A percentile compares a stretch with the other conserved stretches of the same genome.
phyloP scores from a whole-genome alignment of 2,797 vertebrate species.

The Paguma larvata region DNA sequence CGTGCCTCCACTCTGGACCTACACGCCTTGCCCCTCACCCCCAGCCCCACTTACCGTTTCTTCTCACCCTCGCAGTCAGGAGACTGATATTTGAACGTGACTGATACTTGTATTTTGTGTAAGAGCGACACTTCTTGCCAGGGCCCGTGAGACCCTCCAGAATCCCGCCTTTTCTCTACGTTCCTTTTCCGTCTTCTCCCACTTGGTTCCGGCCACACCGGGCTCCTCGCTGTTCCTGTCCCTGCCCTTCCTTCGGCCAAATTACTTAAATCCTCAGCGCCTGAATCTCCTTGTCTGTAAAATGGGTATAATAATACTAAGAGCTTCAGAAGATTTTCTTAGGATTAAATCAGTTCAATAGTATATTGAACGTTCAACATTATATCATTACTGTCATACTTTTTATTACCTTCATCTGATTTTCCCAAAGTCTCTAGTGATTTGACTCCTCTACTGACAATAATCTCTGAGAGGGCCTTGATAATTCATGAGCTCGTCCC shows the following conservation, averaged over 20 bases:
- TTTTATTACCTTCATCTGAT: not conserved
- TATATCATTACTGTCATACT: not conserved
- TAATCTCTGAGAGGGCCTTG: not conserved
- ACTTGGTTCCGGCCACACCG: not conserved
- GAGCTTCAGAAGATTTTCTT: not conserved
- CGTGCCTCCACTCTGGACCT: not conserved
- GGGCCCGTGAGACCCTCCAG: not conserved
- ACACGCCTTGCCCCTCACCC: fast-evolving
- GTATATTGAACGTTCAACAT: not conserved
- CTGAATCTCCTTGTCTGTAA: not conserved
- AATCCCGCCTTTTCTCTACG: not conserved
- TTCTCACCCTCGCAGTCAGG: not conserved
- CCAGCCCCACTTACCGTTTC: not conserved
- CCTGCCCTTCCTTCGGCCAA: not conserved
- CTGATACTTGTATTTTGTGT: too few species aligned
- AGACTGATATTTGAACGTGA: not conserved
- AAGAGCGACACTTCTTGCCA: not conserved
- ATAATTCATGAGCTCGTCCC: not conserved
- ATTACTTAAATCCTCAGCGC: not conserved
- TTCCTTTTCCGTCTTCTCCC: not conserved
- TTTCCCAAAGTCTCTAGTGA: not conserved
- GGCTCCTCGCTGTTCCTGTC: not conserved
- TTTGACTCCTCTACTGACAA: not conserved
- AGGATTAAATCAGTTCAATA: not conserved
- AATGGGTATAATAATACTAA: not conserved